Evolutionary conservation across 2,797 vertebrate species (phyloP).

Genomic region (Malurus splendens): DNA sequence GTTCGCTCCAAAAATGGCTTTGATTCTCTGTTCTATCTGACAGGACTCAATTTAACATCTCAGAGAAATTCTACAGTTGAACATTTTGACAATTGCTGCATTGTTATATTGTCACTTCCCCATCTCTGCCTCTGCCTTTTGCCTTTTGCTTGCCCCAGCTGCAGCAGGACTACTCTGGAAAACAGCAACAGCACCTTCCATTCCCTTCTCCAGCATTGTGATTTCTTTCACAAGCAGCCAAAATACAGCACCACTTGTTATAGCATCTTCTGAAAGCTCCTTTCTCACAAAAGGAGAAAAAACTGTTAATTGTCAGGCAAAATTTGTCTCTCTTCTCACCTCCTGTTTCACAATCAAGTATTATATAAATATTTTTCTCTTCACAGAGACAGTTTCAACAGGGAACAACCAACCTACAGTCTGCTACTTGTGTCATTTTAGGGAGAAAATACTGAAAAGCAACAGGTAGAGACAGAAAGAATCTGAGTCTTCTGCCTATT

Average conservation of each 20-base stretch:
- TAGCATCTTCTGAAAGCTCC: not conserved
- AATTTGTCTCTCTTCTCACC: not conserved
- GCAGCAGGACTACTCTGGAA: not conserved
- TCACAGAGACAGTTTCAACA: not conserved
- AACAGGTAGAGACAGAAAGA: not conserved
- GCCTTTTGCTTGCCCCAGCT: not conserved
- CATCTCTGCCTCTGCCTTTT: not conserved
- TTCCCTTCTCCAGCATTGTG: not conserved
- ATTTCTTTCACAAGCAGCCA: not conserved
- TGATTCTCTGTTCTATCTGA: not conserved
- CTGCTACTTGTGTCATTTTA: not conserved
- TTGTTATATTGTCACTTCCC: not conserved
- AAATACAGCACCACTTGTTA: not conserved
- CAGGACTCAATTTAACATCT: not conserved
- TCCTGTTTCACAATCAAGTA: not conserved
- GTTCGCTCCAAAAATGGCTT: not conserved
- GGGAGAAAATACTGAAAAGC: not conserved
- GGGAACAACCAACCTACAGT: not conserved
- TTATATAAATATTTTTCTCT: not conserved
- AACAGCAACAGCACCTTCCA: not conserved
- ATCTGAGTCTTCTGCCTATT: not conserved
- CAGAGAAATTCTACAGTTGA: not conserved
- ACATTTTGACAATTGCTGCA: not conserved
- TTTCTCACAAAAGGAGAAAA: not conserved
- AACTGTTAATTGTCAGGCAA: not conserved